Conservation (phyloP, 1,140 invertebrate species). For the Bradynema listronoti region DNA sequence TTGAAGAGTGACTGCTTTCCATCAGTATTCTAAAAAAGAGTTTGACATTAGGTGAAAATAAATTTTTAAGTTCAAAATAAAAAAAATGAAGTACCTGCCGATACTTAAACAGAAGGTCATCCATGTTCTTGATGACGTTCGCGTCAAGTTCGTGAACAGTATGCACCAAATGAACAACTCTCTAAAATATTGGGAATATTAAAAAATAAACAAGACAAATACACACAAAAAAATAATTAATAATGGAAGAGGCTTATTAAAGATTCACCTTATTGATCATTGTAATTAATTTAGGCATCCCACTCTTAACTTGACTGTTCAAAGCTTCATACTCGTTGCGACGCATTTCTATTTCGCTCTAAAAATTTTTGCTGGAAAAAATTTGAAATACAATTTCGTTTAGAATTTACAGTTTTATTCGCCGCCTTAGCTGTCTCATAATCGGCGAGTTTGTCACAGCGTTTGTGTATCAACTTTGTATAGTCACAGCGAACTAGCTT, state of each 20-base stretch:
- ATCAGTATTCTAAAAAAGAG: conserved; percentile 4
- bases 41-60: conserved; percentile 9
- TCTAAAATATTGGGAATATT: conserved; percentile 8
- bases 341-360: conserved; percentile 33
- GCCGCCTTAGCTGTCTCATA: conserved; percentile 32
- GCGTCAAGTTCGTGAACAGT: conserved; percentile 23
- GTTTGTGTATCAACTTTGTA: conserved; percentile 45
- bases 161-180: conserved; percentile 21
- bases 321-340: conserved; percentile 37
- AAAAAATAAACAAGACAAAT: no score
- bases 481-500: conserved; percentile 24
- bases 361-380: conserved; percentile 1
- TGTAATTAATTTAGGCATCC: conserved; percentile 32
- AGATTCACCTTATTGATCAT: conserved; percentile 29
- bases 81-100: conserved; percentile 19
- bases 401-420: conserved; percentile 25
- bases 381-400: neutral
- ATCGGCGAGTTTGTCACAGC: conserved; percentile 45
- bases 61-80: conserved; percentile 5
- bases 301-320: conserved; percentile 35
- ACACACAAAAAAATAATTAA: no score
- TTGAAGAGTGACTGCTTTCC: neutral
- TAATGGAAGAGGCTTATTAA: neutral
- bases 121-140: conserved; percentile 20
- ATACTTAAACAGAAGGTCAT: conserved; percentile 24